A percentile compares a stretch with the other conserved stretches of the same genome.
Evolutionary conservation across 2,888 invertebrate species (phyloP).

Genomic region (Nephrotoma appendiculata): DNA sequence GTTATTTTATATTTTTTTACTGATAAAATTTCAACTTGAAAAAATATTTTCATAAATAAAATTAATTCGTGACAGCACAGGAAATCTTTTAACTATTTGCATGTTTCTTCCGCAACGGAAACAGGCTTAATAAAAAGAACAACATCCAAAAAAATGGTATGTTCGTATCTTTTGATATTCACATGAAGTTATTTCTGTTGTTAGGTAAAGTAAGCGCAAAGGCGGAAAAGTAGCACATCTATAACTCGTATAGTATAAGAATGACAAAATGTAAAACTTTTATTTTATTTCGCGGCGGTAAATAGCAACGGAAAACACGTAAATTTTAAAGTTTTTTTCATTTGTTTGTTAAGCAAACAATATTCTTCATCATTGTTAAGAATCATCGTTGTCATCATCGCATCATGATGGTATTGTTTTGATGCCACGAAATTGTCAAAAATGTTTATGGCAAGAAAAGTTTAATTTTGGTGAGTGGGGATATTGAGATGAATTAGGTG

Average conservation of each 20-base stretch:
- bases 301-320: neutral
- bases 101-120: neutral
- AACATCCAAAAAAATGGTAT: neutral
- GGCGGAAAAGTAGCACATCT: neutral
- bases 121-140: neutral
- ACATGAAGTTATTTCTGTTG: too few relatives aligned
- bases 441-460: neutral
- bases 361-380: neutral
- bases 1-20: neutral
- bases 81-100: neutral
- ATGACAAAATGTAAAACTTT: neutral
- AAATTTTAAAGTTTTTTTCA: neutral
- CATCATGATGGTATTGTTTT: neutral
- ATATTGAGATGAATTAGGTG: neutral
- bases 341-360: neutral
- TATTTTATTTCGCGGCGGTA: neutral
- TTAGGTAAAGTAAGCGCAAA: neutral
- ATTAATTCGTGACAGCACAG: neutral
- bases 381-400: neutral
- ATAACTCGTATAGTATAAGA: neutral
- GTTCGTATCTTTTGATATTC: neutral
- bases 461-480: neutral
- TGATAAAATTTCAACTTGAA: neutral
- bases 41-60: neutral
- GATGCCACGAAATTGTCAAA: neutral